These are phyloP conservation scores for Apodemia duryi DNA, from an alignment of 2,888 invertebrate species.

Conservation along the genomic window DNA sequence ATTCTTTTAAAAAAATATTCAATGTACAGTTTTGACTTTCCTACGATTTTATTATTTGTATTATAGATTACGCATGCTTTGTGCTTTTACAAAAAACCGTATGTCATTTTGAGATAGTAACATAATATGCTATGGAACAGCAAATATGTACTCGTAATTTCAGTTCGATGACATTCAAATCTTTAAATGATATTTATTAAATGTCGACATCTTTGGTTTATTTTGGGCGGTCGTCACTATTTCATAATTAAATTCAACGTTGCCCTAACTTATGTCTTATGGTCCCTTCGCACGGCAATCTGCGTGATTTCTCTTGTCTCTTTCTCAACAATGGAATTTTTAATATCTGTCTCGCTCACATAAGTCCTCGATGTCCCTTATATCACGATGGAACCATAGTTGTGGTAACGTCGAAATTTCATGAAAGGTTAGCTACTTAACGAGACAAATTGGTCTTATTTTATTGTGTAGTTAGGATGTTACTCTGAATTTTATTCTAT, in stretches of 20 bases:
- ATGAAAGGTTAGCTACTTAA: slow-evolving; percentile 1
- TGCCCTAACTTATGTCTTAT: slow-evolving; percentile 20
- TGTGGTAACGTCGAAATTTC: slow-evolving; percentile 7
- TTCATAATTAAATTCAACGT: slow-evolving; percentile 20
- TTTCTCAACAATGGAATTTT: neutral
- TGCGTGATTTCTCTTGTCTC: slow-evolving; percentile 18
- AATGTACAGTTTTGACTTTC: no score
- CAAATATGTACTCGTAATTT: no score
- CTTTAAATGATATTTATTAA: no score
- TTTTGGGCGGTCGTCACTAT: slow-evolving; percentile 8
- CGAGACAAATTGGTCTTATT: slow-evolving; percentile 7
- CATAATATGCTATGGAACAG: no score
- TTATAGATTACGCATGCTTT: no score
- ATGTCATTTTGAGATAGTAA: no score
- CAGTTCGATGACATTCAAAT: no score
- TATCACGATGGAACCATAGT: neutral
- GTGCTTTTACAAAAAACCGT: no score
- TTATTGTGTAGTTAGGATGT: neutral
- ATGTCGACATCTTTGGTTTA: neutral
- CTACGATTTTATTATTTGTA: no score
- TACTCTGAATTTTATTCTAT: neutral
- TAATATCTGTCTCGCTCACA: slow-evolving; percentile 5
- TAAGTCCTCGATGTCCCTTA: slow-evolving; percentile 10
- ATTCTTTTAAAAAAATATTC: no score
- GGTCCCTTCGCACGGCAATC: slow-evolving; percentile 22